phyloP scores from a whole-genome alignment of 2,797 vertebrate genomes.

The Acanthurus tractus region DNA sequence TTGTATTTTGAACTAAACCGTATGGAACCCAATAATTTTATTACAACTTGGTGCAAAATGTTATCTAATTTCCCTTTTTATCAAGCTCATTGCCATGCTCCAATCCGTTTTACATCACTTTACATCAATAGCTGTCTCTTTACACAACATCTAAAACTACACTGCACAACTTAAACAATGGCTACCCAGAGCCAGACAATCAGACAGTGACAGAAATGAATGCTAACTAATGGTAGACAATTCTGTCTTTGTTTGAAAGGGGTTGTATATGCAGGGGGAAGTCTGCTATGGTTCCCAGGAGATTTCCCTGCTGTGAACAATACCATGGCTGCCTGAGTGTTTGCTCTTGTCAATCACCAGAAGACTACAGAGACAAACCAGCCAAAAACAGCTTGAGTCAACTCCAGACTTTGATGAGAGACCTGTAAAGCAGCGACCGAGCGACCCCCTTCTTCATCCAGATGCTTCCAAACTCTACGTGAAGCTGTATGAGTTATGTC shows the following conservation, averaged over 20 bases:
- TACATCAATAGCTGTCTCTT: slow-evolving; percentile 65
- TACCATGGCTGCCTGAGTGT: slow-evolving; percentile 64
- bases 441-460: background rate
- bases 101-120: slow-evolving; percentile 28
- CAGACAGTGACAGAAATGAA: slow-evolving; percentile 71
- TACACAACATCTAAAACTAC: slow-evolving; percentile 60
- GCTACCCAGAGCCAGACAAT: slow-evolving; percentile 59
- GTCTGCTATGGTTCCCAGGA: slow-evolving; percentile 69
- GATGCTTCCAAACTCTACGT: slow-evolving; percentile 7
- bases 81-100: slow-evolving; percentile 23
- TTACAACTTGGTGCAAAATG: slow-evolving; percentile 7
- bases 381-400: slow-evolving; percentile 55
- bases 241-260: slow-evolving; percentile 68
- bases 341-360: slow-evolving; percentile 83
- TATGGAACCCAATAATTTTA: background rate
- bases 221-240: slow-evolving; percentile 76
- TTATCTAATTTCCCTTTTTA: slow-evolving; percentile 29
- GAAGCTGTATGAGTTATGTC: background rate
- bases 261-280: slow-evolving; percentile 36
- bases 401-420: slow-evolving; percentile 34
- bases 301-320: slow-evolving; percentile 71
- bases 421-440: slow-evolving; percentile 14
- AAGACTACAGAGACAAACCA: slow-evolving; percentile 64
- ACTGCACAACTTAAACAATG: slow-evolving; percentile 66
- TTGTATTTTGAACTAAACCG: slow-evolving; percentile 11